A percentile compares a stretch with the other conserved stretches of the same genome.
phyloP scores from a whole-genome alignment of 2,888 invertebrate species.

The Pseudococcus jackbeardsleyi region DNA sequence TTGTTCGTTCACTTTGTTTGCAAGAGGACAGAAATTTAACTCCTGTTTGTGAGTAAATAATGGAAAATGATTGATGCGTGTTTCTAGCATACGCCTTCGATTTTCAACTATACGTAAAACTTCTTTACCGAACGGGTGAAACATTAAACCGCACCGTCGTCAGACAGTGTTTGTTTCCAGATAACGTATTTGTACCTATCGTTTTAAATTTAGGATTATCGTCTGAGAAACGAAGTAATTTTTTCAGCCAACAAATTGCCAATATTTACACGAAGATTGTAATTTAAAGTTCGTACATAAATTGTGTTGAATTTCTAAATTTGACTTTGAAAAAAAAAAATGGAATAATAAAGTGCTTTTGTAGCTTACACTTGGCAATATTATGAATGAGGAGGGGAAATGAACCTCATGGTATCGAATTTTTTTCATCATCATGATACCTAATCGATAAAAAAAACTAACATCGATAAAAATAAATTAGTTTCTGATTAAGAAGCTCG shows the following conservation, averaged over 20 bases:
- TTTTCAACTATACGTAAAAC: background rate
- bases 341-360: too few species aligned
- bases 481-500: too few species aligned
- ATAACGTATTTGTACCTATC: background rate
- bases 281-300: too few species aligned
- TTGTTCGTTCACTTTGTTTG: background rate
- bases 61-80: constrained; percentile 23
- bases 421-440: background rate
- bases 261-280: too few species aligned
- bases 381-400: background rate
- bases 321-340: too few species aligned
- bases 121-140: background rate
- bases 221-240: background rate
- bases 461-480: too few species aligned
- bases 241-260: too few species aligned
- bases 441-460: too few species aligned
- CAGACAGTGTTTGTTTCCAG: background rate
- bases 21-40: constrained; percentile 22
- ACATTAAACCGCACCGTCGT: background rate
- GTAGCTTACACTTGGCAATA: too few species aligned
- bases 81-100: background rate
- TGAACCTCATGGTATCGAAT: background rate
- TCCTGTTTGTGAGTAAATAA: constrained; percentile 4
- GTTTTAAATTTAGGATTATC: background rate
- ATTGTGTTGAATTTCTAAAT: too few species aligned